Evolutionary conservation across 2,888 invertebrate genomes (phyloP), one percentile per base, ranked within the genome.

Genomic region (Leucophenga maculata): DNA sequence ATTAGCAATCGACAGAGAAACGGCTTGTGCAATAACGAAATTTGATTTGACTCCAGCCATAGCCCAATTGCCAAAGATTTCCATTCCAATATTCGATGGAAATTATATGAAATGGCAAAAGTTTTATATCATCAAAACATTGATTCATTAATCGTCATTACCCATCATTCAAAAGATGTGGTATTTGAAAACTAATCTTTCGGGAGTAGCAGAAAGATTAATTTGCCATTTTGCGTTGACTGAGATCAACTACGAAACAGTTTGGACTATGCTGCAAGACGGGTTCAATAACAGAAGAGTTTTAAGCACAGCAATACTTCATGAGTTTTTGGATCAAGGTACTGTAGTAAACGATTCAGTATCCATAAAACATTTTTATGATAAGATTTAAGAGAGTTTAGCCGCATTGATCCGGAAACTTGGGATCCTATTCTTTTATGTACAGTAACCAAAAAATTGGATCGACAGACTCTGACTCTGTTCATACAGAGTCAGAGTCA

Each of bases 151-250:
- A 9, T 50, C 31, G 32, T 3, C 22, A 18, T 20, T 67, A 14
- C 69, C 66, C 46, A n/a, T 32, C 39, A 57, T 65, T 13, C 62
- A 68, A 60, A 68, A 65, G 22, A 65, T 71, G 65, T 65, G 65
- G 60, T 68, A 71, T 52, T 39, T 68, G 64, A 72, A 69, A 68
- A 65, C 59, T 22, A 39, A 66, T 20, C 16, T 71, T 3, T 60
- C 66, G 9, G 69, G 69, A 3, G 69, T 66, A 18, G 67, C 71
- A 13, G 66, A 69, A 31, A 11, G 1, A 50, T 39, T 60, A 39
- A 60, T 60, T 32, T 39, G 60, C 39, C 32, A 60, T 39, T 26
- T 60, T 13, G 39, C 39, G 14, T 39, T 60, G 31, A 60, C 60
- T 32, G 60, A 64, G 44, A 22, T 4, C 22, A 69, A 69, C 32